Percentiles rank a stretch among this genome's conserved stretches.
Conservation (phyloP, 2,113 vertebrate species). For the Gasterosteus aculeatus region DNA sequence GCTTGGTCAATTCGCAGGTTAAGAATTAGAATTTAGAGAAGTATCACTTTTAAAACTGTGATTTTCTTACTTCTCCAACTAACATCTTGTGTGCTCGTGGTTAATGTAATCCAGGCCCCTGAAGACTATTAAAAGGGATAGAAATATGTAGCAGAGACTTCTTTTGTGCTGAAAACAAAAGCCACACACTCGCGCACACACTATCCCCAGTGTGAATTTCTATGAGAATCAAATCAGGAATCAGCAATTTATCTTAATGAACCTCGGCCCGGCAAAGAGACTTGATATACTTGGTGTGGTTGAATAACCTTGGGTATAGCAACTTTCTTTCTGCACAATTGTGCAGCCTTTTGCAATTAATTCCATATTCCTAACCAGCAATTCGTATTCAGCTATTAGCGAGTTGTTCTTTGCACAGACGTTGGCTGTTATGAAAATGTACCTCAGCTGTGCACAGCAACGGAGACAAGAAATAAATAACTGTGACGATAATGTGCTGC, state of each 20-base stretch:
- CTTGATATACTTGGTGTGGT: conserved; percentile 28
- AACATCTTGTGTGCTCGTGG: neutral
- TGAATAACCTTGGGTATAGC: conserved; percentile 49
- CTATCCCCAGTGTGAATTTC: conserved; percentile 39
- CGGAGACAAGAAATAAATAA: conserved; percentile 53
- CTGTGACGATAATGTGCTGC: conserved; percentile 61
- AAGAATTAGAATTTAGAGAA: neutral
- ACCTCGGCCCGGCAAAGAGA: conserved; percentile 24
- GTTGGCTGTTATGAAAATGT: conserved; percentile 24
- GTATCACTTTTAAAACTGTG: neutral
- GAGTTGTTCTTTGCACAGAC: conserved; percentile 35
- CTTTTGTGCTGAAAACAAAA: conserved; percentile 28
- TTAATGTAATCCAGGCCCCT: conserved; percentile 31
- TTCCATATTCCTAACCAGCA: conserved; percentile 5
- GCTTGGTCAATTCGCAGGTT: neutral
- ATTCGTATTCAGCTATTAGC: conserved; percentile 32
- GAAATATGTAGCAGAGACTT: neutral
- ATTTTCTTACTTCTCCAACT: neutral
- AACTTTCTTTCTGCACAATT: conserved; percentile 45
- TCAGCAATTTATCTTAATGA: conserved; percentile 67
- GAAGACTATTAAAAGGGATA: conserved; percentile 18
- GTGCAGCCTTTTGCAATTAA: conserved; percentile 34
- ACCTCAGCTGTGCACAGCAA: conserved; percentile 44
- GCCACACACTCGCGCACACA: neutral
- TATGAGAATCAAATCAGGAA: conserved; percentile 42